Conservation (phyloP, 1,140 invertebrate genomes). For the Lepeophtheirus salmonis region DNA sequence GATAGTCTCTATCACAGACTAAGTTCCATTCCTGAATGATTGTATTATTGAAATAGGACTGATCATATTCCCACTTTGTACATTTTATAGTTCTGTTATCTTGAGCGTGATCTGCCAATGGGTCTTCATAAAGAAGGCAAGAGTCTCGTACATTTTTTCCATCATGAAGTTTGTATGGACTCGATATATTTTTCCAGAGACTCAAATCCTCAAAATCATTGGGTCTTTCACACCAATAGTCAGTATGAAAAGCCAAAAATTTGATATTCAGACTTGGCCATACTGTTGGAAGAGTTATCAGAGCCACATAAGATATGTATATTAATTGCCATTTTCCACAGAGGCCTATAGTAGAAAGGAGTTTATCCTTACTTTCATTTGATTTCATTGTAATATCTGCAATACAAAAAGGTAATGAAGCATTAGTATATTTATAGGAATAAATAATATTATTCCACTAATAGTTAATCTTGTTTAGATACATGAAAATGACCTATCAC, state of each 20-base stretch:
- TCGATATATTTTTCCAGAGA: background rate
- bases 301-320: background rate
- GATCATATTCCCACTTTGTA: background rate
- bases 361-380: background rate
- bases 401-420: too few relatives aligned
- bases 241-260: background rate
- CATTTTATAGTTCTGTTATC: background rate
- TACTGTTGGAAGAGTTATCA: background rate
- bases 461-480: too few relatives aligned
- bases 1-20: conserved; percentile 45
- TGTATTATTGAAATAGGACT: background rate
- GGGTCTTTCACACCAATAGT: conserved; percentile 3
- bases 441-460: too few relatives aligned
- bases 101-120: background rate
- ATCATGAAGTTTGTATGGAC: background rate
- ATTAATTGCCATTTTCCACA: background rate
- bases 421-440: too few relatives aligned
- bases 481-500: too few relatives aligned
- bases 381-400: background rate
- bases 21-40: conserved; percentile 40
- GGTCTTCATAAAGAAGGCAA: background rate
- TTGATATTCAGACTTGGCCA: conserved; percentile 4
- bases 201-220: background rate
- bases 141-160: background rate
- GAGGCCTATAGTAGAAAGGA: background rate